Percentiles rank a stretch among this genome's conserved stretches.
Conservation (phyloP, 2,888 invertebrate species). For the Nymphalis urticae region DNA sequence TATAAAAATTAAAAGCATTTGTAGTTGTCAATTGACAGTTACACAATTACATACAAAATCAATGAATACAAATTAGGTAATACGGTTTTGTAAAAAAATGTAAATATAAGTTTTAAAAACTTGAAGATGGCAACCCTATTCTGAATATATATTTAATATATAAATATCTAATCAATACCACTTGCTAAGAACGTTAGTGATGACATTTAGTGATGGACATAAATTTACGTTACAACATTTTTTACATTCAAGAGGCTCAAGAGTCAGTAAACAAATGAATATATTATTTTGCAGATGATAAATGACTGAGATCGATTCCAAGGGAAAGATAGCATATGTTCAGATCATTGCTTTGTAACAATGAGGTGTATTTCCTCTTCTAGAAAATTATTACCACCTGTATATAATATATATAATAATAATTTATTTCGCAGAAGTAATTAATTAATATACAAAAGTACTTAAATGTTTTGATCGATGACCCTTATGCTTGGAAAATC, state of each 20-base stretch:
- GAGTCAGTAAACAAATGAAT: not conserved
- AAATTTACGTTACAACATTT: slow-evolving; percentile 1
- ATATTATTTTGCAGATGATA: not conserved
- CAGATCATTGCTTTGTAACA: not conserved
- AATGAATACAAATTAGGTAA: no score
- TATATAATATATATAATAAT: no score
- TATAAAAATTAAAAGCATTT: no score
- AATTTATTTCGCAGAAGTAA: no score
- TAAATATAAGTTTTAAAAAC: no score
- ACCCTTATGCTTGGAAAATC: no score
- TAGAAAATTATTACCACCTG: no score
- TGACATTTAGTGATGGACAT: not conserved
- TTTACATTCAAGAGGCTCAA: slow-evolving; percentile 1
- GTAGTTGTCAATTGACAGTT: no score
- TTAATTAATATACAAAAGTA: no score
- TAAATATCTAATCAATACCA: not conserved
- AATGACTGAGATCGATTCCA: not conserved
- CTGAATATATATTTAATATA: not conserved
- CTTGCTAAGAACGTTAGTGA: not conserved
- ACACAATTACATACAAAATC: not conserved
- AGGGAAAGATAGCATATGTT: not conserved
- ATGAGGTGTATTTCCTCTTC: not conserved
- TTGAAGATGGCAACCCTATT: no score
- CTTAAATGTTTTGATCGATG: no score
- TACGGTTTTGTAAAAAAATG: no score